Evolutionary conservation across 2,888 invertebrate species (phyloP).

Genomic region (Trachelus troglodyta): DNA sequence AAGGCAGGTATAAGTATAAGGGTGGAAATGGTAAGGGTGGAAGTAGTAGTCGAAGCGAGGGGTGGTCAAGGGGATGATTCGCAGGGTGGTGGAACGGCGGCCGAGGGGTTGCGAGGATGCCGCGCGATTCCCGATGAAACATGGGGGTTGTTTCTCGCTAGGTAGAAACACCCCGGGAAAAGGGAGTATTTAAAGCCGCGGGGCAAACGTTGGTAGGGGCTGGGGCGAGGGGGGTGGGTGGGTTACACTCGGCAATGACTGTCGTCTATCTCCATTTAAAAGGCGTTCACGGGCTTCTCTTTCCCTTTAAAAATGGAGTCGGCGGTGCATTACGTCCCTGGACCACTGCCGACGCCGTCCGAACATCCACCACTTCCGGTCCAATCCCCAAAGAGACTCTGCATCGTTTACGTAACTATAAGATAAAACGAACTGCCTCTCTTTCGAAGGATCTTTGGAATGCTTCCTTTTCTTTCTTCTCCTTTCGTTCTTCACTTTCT

Average conservation of each 20-base stretch:
- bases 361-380: background rate
- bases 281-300: slow-evolving; percentile 48
- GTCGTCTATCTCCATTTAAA: slow-evolving; percentile 55
- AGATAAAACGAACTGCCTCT: slow-evolving; percentile 32
- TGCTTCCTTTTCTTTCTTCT: background rate
- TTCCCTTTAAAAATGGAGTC: slow-evolving; percentile 52
- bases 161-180: background rate
- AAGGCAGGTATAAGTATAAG: background rate
- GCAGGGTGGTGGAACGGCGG: background rate
- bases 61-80: background rate
- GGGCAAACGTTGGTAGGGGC: background rate
- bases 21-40: background rate
- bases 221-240: too few relatives aligned
- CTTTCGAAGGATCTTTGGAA: background rate
- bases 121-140: background rate
- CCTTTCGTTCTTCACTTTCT: slow-evolving; percentile 5
- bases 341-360: background rate
- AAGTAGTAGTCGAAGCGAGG: background rate
- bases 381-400: slow-evolving; percentile 14
- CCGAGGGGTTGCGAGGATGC: background rate
- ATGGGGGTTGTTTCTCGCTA: background rate
- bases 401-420: slow-evolving; percentile 52
- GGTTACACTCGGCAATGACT: slow-evolving; percentile 30
- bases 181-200: background rate
- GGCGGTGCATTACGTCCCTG: slow-evolving; percentile 8